Evolutionary conservation across 2,797 vertebrate species (phyloP), one percentile per base, ranked within the genome.

Genomic region (Potorous gilbertii): DNA sequence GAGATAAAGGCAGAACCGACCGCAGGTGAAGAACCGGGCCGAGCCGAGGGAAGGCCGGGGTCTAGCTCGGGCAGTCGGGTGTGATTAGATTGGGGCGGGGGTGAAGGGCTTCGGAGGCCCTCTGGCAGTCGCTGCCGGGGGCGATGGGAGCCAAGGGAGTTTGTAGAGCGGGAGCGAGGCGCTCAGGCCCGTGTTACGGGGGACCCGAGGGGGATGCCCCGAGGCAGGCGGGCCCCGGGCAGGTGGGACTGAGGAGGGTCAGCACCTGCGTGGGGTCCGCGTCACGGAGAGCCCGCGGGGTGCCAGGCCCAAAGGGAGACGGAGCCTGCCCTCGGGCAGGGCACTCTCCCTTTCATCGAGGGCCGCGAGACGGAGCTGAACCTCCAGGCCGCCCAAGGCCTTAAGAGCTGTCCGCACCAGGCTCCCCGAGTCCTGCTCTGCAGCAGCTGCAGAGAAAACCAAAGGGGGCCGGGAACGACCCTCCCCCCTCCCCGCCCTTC

Each of bases 391-490:
- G 66, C 95, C 90, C 55, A 90, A 92, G 92, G 90, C 55, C 94
- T 29, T 56, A 46, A 12, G 31, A 56, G 62, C 92, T 92, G 92
- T 87, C 40, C 10, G 92, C 55, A 3, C n/a, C 24, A 40, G n/a
- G 91, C n/a, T 91, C 93, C 94, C n/a, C 92, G 87, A 81, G 6
- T 24, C 21, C n/a, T 1, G 8, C n/a, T 46, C n/a, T 74, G 96
- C 96, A 12, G 34, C 90, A 50, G 55, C 90, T 6, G 52, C 29
- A 4, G 1, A 95, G 93, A 94, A 97, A 98, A 93, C 81, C 96
- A 97, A 97, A 97, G 95, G 59, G 91, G 94, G 40, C 46, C 29
- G 46, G 96, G 96, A 97, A 94, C 93, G 29, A 6, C 46, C 59
- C 96, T 57, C 74, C 90, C 91, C 92, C 96, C 92, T 95, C 94